Evolutionary conservation across 1,140 invertebrate genomes (phyloP), one percentile per base, ranked within the genome.

Genomic region (Bemisia tabaci): DNA sequence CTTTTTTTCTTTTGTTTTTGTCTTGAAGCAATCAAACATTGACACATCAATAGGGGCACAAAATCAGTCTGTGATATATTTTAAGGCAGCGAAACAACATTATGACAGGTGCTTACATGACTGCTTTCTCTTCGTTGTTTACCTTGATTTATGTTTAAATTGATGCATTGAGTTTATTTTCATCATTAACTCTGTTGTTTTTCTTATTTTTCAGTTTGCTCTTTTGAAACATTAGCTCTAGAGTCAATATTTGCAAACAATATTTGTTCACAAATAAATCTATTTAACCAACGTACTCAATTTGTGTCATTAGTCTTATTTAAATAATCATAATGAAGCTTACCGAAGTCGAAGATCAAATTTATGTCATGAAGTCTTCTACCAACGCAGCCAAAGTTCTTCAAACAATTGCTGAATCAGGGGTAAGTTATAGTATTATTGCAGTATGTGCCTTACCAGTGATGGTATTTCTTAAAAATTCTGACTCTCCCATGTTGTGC

Each of bases 151-250:
- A n/a, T n/a, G n/a, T n/a, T n/a, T n/a, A n/a, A n/a, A n/a, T n/a
- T n/a, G n/a, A n/a, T n/a, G n/a, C n/a, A n/a, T n/a, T n/a, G n/a
- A n/a, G n/a, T n/a, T n/a, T n/a, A n/a, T n/a, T n/a, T n/a, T n/a
- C n/a, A n/a, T n/a, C n/a, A n/a, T n/a, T n/a, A n/a, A n/a, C n/a
- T n/a, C n/a, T 2, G 23, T 25, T 63, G 61, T 64, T 71, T 62
- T 60, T 66, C 66, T 68, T 71, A 71, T 67, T 62, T 74, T 74
- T 63, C 70, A 76, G 75, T 75, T 76, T 76, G 73, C 72, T 72
- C 73, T 68, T 68, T 71, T 62, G 61, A 65, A 65, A 60, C 26
- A 67, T 22, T 59, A 63, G 26, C 33, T 48, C 26, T 67, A 60
- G 62, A 58, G 25, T 60, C 62, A 69, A 26, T 67, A 48, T 48